These are phyloP conservation scores for Betta splendens DNA, from an alignment of 2,797 vertebrate genomes.

Conservation along the genomic window DNA sequence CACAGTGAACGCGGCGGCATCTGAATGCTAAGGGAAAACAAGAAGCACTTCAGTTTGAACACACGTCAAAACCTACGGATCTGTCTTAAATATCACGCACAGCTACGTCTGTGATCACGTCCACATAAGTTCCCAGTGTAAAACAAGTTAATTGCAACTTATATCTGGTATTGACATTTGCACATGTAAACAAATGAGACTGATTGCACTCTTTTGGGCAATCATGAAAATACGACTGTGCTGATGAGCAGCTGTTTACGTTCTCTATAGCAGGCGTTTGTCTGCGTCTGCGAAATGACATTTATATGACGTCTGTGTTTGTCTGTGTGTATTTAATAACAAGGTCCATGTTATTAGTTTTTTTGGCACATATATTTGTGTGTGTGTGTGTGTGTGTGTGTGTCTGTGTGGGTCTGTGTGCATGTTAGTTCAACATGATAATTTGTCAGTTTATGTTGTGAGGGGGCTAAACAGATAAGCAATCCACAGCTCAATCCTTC, in stretches of 20 bases:
- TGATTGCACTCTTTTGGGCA: constrained; percentile 60
- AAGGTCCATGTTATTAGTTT: constrained; percentile 44
- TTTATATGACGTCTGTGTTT: constrained; percentile 26
- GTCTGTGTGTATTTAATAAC: constrained; percentile 59
- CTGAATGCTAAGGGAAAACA: constrained; percentile 57
- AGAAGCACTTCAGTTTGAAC: constrained; percentile 40
- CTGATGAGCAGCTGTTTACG: constrained; percentile 51
- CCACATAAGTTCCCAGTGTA: constrained; percentile 4
- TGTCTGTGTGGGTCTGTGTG: constrained; percentile 26
- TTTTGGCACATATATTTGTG: constrained; percentile 18
- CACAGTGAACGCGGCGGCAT: constrained; percentile 69
- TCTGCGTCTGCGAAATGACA: constrained; percentile 28
- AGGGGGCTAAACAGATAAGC: constrained; percentile 80
- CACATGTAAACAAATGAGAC: constrained; percentile 58
- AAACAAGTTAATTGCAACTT: constrained; percentile 55
- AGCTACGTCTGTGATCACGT: too few relatives aligned
- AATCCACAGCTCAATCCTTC: constrained; percentile 78
- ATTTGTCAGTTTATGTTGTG: constrained; percentile 80
- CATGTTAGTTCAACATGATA: constrained; percentile 73
- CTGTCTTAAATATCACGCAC: too few relatives aligned
- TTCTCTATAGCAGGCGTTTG: constrained; percentile 47
- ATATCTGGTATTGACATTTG: constrained; percentile 43
- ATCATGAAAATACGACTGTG: constrained; percentile 49
- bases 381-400: constrained; percentile 16
- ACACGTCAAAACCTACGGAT: constrained; percentile 10